A percentile compares a stretch with the other conserved stretches of the same genome.
Conservation (phyloP, 2,113 vertebrate genomes). For the Onychostruthus taczanowskii region DNA sequence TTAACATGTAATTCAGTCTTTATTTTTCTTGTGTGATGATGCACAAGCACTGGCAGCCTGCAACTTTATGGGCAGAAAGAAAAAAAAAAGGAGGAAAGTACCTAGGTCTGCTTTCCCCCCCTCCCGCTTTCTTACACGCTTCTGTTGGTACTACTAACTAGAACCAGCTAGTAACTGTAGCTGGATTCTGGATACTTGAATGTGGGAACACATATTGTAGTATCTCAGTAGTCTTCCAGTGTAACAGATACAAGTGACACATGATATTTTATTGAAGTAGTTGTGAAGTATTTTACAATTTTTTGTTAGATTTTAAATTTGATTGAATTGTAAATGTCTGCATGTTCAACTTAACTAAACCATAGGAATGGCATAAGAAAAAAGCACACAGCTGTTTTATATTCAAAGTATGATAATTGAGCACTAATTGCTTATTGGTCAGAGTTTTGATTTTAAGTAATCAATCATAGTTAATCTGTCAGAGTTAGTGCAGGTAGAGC, state of each 20-base stretch:
- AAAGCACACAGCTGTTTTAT: neutral
- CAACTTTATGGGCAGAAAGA: neutral
- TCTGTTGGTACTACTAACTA: neutral
- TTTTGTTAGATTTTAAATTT: neutral
- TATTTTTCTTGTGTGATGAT: neutral
- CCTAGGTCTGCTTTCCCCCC: accelerated
- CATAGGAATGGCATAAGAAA: neutral
- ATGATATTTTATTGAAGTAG: neutral
- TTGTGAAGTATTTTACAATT: neutral
- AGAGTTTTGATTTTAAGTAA: neutral
- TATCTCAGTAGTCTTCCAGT: neutral
- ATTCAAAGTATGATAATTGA: neutral
- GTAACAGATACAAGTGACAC: neutral
- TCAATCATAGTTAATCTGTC: neutral
- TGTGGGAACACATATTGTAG: neutral
- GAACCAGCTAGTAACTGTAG: neutral
- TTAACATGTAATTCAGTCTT: neutral
- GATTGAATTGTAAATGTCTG: neutral
- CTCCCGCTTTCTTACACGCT: neutral
- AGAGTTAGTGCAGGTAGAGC: neutral
- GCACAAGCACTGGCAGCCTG: neutral
- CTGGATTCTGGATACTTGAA: neutral
- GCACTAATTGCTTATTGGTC: neutral
- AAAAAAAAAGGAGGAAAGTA: neutral
- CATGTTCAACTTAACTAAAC: neutral